Base-by-base conservation (phyloP, 2,113 vertebrate genomes). In the Salminus brasiliensis region DNA sequence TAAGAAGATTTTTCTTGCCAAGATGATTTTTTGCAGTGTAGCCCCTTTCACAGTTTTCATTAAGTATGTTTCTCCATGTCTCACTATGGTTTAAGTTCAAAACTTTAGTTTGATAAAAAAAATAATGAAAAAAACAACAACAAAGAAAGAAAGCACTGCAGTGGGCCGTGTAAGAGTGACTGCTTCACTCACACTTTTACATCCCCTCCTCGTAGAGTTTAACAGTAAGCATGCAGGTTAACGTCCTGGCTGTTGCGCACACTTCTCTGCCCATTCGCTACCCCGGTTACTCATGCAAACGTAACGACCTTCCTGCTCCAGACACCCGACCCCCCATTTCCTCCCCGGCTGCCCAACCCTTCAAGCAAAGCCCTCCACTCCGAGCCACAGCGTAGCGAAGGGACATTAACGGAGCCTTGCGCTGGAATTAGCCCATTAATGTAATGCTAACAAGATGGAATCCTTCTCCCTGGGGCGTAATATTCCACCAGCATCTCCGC, bases 391-490 rank as follows among this genome's bases (percentile, higher is more conserved):
- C 80, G 88, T 88, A 91, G 87, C 88, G 85, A 82, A 83, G 85
- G 87, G 89, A 92, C 89, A 92, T 93, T 91, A 93, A 89, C 79
- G 39, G 77, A 89, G 90, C 86, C 88, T 91, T 81, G 78, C 69
- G 85, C 84, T 88, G 87, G 89, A 93, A 93, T 93, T 92, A 92
- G 90, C 91, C 92, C 90, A 92, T 93, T 91, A 93, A 93, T 92
- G 92, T 92, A 93, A 93, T 92, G 90, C 87, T 93, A 93, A 93
- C 90, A 91, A 91, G 91, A 92, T 91, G 89, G 91, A 93, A 91
- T 90, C 86, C 83, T 87, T 82, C 85, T 91, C 92, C 90, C 88
- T 21, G n/a, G 88, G 90, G 92, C 87, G 88, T 88, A 85, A 91
- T 91, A 89, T 82, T 86, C 85, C 86, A 88, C 72, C 72, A 89